Conservation (phyloP, 2,113 vertebrate species). For the Ascaphus truei region DNA sequence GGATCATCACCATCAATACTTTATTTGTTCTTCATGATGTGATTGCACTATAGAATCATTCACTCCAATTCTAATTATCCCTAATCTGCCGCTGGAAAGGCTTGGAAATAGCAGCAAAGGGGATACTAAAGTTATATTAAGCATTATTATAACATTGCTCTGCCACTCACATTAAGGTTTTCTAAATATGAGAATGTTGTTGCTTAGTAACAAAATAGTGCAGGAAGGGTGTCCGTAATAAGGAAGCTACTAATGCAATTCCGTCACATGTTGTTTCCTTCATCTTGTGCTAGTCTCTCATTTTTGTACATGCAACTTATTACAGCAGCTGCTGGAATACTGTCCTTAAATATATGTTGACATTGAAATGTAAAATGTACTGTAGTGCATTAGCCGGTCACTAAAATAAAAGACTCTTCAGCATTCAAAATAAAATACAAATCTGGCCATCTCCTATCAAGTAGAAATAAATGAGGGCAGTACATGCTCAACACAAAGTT, state of each 20-base stretch:
- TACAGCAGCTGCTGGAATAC: neutral
- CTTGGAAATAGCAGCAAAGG: slow-evolving; percentile 42
- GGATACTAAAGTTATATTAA: slow-evolving; percentile 61
- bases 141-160: slow-evolving; percentile 36
- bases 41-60: slow-evolving; percentile 48
- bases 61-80: slow-evolving; percentile 47
- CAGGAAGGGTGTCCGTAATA: slow-evolving; percentile 24
- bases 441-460: no score
- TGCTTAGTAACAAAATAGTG: slow-evolving; percentile 59
- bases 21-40: slow-evolving; percentile 48
- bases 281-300: neutral
- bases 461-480: no score
- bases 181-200: slow-evolving; percentile 51
- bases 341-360: neutral
- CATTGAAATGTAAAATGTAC: neutral
- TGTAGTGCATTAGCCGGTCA: neutral
- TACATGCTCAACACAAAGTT: no score
- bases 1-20: slow-evolving; percentile 60
- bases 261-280: neutral
- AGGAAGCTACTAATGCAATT: neutral
- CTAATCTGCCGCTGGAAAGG: slow-evolving; percentile 52
- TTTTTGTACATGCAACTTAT: neutral
- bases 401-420: neutral
- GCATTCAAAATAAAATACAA: neutral
- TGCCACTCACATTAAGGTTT: slow-evolving; percentile 43